phyloP scores from a whole-genome alignment of 2,797 vertebrate genomes.

The Notoglanidium macrostoma region DNA sequence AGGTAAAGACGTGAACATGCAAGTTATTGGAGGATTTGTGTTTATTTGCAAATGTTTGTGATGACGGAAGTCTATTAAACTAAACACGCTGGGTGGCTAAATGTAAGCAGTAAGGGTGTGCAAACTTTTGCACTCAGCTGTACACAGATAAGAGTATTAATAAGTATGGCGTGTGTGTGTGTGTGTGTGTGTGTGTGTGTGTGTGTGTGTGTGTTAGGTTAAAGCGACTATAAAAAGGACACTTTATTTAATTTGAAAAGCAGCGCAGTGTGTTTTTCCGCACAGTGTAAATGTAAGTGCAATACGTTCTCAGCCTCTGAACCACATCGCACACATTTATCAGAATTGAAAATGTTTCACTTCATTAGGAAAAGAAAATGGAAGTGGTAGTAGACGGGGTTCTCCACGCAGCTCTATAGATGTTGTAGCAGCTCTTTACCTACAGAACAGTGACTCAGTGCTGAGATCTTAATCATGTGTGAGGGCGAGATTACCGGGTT shows the following conservation, averaged over 20 bases:
- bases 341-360: constrained; percentile 10
- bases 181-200: too few species aligned
- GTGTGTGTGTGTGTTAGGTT: not conserved
- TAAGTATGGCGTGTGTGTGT: too few species aligned
- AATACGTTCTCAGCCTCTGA: not conserved
- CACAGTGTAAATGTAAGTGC: not conserved
- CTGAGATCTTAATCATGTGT: too few species aligned
- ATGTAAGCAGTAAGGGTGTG: not conserved
- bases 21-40: not conserved
- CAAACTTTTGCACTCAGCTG: not conserved
- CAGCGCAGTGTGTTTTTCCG: not conserved
- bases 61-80: not conserved
- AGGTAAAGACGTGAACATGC: not conserved
- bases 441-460: not conserved
- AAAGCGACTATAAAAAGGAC: not conserved
- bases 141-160: not conserved
- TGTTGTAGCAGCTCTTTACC: not conserved
- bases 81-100: not conserved
- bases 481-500: not conserved
- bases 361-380: constrained; percentile 20
- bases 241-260: not conserved
- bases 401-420: not conserved
- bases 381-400: not conserved
- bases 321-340: not conserved
- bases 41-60: not conserved